Percentiles rank a stretch among this genome's conserved stretches.
Evolutionary conservation across 2,797 vertebrate genomes (phyloP).

Genomic region (Crax fasciolata): DNA sequence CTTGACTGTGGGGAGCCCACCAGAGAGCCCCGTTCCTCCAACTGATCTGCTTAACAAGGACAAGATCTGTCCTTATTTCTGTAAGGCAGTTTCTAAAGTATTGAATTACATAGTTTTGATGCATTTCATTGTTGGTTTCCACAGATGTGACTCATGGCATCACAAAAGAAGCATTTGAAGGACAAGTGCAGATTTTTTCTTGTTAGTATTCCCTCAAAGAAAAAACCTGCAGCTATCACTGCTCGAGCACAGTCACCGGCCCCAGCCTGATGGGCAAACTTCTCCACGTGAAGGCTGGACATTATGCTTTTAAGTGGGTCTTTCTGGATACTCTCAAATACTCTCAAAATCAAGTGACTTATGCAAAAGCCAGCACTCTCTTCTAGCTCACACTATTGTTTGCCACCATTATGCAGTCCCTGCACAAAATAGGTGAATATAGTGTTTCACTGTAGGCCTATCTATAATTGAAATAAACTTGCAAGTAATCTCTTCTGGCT

Average conservation of each 20-base stretch:
- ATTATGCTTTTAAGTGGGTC: background rate
- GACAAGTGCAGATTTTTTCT: background rate
- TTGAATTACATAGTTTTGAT: background rate
- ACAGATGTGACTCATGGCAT: background rate
- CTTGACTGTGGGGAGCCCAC: background rate
- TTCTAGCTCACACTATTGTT: background rate
- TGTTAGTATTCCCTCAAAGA: background rate
- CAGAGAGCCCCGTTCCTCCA: background rate
- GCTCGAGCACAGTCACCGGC: background rate
- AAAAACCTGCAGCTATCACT: background rate
- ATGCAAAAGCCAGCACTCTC: background rate
- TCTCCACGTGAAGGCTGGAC: background rate
- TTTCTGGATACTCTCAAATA: background rate
- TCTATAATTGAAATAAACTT: constrained; percentile 33
- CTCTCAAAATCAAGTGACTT: background rate
- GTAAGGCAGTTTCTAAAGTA: background rate
- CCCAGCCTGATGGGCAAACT: background rate
- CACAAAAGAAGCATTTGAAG: background rate
- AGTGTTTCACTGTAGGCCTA: background rate
- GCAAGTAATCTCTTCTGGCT: constrained; percentile 37
- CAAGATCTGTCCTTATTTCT: background rate
- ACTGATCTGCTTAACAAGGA: background rate
- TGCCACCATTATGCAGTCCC: background rate
- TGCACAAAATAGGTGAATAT: background rate
- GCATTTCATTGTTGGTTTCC: background rate